Base-by-base conservation (phyloP, 92 coral and sea anemone genomes). In the Zoanthus sansibaricus region DNA sequence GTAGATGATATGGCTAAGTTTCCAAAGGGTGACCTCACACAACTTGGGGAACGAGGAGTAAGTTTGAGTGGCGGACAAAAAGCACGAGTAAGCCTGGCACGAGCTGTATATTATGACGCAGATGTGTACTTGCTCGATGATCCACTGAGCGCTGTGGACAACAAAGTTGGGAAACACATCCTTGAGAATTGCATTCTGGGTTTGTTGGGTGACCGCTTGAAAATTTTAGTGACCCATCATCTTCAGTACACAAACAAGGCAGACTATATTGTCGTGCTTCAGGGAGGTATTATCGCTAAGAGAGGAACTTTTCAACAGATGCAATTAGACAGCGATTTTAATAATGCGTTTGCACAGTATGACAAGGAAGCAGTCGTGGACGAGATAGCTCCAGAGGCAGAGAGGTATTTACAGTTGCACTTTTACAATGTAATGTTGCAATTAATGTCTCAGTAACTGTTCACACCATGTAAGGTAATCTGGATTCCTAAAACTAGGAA, bases 31-130 rank as follows among this genome's bases (percentile, higher is more conserved):
- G 78, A 74, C 55, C 78, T 74, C 59, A 74, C 78, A 6, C 78
- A 74, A 48, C 58, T 74, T 21, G 78, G 78, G 78, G 78, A 74
- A 48, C 21, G 78, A 47, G 78, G 78, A 1, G 78, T 74, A 3
- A 74, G 78, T 47, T 74, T 74, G 59, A 74, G 78, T 74, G 78
- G 78, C 31, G 78, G 78, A 8, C 78, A 74, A 12, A 74, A 74
- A 45, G 78, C 78, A 46, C 58, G 78, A 48, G 78, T 74, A 18
- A 74, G 78, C 59, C 78, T 74, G 59, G 78, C 78, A 74, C 78
- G 78, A 48, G 78, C 78, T 46, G 78, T 74, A 54, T 74, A 74
- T 30, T 74, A 47, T 48, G 78, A 74, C 11, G 78, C 59, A 1
- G 78, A 74, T 16, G 16, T 74, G 0, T 74, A 74, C 58, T 18